Evolutionary conservation across 2,888 invertebrate genomes (phyloP).

Genomic region (Marronus borbonicus): DNA sequence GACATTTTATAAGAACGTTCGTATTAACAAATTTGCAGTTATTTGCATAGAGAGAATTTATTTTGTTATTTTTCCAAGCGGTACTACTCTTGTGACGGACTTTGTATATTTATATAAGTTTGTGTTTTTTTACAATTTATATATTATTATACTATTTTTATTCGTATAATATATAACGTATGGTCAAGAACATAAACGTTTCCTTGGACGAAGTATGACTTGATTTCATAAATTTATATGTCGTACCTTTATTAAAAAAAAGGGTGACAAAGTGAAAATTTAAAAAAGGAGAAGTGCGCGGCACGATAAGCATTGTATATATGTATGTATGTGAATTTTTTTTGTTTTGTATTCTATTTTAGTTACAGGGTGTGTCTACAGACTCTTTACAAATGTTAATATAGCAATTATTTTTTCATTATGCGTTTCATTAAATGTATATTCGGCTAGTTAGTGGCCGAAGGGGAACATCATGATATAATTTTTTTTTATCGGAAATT

Average conservation of each 20-base stretch:
- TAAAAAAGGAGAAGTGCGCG: not conserved
- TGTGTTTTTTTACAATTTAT: constrained; percentile 30
- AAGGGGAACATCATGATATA: too few relatives aligned
- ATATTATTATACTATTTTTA: constrained; percentile 37
- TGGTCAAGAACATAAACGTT: constrained; percentile 24
- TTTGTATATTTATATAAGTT: constrained; percentile 28
- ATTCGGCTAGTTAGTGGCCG: not conserved
- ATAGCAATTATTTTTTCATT: constrained; percentile 9
- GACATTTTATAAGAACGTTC: too few relatives aligned
- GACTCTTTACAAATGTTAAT: not conserved
- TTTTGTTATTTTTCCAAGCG: too few relatives aligned
- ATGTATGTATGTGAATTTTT: constrained; percentile 6
- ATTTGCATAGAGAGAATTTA: too few relatives aligned
- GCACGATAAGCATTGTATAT: constrained; percentile 1
- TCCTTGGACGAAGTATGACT: not conserved
- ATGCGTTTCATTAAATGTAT: not conserved
- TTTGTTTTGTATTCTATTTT: constrained; percentile 9
- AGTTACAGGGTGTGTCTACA: constrained; percentile 6
- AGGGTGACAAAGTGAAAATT: constrained; percentile 28
- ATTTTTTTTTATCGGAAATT: too few relatives aligned
- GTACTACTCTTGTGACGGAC: too few relatives aligned
- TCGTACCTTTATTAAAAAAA: not conserved
- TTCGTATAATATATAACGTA: constrained; percentile 6
- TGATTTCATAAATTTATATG: constrained; percentile 2
- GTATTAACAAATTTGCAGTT: too few relatives aligned